phyloP scores from a whole-genome alignment of 2,113 vertebrate species.

The Anguilla rostrata region DNA sequence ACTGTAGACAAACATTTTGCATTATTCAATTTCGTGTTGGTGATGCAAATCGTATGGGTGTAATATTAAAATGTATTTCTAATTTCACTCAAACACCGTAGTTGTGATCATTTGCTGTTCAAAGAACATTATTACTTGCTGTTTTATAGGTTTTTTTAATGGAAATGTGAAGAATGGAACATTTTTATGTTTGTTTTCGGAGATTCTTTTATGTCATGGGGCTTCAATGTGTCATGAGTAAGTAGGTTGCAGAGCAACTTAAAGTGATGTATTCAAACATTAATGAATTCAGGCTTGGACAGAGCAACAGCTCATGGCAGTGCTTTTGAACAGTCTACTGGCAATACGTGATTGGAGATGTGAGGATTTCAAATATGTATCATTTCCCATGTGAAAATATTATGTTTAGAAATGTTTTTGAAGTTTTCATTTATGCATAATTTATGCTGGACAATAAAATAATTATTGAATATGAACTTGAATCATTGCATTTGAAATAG shows the following conservation, averaged over 20 bases:
- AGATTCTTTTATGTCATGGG: no score
- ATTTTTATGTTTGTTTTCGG: no score
- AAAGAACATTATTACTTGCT: background rate
- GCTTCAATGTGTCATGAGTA: background rate
- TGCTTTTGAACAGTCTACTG: no score
- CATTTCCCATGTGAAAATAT: background rate
- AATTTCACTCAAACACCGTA: slow-evolving; percentile 1
- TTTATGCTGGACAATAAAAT: background rate
- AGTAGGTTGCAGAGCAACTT: background rate
- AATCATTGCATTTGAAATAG: background rate
- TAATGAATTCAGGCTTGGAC: no score
- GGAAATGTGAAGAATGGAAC: background rate
- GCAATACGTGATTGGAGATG: background rate
- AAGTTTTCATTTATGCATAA: background rate
- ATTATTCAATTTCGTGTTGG: slow-evolving; percentile 15
- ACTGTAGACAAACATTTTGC: background rate
- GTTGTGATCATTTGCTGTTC: background rate
- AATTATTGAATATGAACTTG: background rate
- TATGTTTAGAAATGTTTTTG: background rate
- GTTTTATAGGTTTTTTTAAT: background rate
- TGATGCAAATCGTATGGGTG: slow-evolving; percentile 9
- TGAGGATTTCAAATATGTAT: background rate
- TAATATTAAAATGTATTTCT: background rate
- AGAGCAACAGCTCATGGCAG: no score
- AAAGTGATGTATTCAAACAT: no score